phyloP scores from a whole-genome alignment of 2,113 vertebrate genomes.

The Garra rufa region DNA sequence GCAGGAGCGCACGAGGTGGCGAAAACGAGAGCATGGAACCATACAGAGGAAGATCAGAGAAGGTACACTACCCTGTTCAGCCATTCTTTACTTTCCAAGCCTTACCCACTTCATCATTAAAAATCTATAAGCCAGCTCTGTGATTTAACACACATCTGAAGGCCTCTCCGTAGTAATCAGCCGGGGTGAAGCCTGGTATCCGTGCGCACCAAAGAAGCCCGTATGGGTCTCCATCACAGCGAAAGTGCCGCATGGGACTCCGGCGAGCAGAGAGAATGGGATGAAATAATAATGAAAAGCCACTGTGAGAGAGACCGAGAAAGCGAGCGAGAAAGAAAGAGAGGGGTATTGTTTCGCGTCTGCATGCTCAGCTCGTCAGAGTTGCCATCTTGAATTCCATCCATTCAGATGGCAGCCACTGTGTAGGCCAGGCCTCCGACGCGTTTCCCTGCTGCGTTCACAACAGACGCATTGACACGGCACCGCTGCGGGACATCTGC shows the following conservation, averaged over 20 bases:
- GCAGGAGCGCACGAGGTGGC: background rate
- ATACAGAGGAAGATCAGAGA: constrained; percentile 49
- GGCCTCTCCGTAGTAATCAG: constrained; percentile 50
- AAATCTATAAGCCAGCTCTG: constrained; percentile 51
- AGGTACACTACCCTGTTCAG: constrained; percentile 47
- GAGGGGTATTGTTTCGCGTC: constrained; percentile 82
- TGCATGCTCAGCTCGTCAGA: constrained; percentile 80
- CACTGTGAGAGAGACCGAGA: constrained; percentile 51
- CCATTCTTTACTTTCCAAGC: constrained; percentile 46
- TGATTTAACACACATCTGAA: constrained; percentile 55
- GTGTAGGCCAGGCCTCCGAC: constrained; percentile 89
- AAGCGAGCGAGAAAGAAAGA: constrained; percentile 59
- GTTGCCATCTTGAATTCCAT: constrained; percentile 85
- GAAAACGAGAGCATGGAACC: constrained; percentile 35
- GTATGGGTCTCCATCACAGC: constrained; percentile 63
- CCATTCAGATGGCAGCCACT: constrained; percentile 81
- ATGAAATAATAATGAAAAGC: constrained; percentile 69
- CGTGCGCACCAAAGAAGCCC: constrained; percentile 33
- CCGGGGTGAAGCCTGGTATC: constrained; percentile 32
- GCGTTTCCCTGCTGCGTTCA: constrained; percentile 85
- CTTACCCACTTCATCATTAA: constrained; percentile 51
- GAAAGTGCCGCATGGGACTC: constrained; percentile 73
- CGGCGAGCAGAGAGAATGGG: constrained; percentile 64
- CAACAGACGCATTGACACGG: constrained; percentile 90
- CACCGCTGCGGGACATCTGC: constrained; percentile 83